These are phyloP conservation scores for Chaetophractus vellerosus DNA, from an alignment of 2,797 vertebrate species.

Conservation along the genomic window DNA sequence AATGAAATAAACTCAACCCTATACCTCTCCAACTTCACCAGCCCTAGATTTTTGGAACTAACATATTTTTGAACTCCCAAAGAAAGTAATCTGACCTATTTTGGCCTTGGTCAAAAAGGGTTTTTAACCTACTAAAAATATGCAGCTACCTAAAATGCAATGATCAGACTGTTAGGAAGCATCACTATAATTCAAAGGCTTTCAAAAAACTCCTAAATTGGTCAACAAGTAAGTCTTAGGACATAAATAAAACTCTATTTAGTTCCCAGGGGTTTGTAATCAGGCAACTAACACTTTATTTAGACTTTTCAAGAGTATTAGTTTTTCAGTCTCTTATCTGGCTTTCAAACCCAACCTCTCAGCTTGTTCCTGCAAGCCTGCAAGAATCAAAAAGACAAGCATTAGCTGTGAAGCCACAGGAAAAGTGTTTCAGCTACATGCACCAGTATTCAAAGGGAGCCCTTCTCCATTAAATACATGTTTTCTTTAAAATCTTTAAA, in stretches of 20 bases:
- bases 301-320: neutral
- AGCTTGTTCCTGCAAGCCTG: conserved; percentile 10
- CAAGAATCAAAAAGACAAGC: conserved; percentile 35
- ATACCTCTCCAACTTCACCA: neutral
- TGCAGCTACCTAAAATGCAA: conserved; percentile 57
- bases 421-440: neutral
- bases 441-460: conserved; percentile 3
- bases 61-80: conserved; percentile 20
- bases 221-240: conserved; percentile 36
- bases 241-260: conserved; percentile 49
- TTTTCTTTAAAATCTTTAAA: conserved; percentile 79
- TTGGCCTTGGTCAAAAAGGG: neutral
- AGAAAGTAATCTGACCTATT: conserved; percentile 28
- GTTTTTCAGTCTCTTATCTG: conserved; percentile 49
- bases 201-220: neutral
- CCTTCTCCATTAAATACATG: neutral
- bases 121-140: conserved; percentile 18
- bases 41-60: neutral
- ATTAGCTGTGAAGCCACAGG: neutral
- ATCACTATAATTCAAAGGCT: conserved; percentile 40
- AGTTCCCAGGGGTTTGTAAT: neutral
- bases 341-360: conserved; percentile 33
- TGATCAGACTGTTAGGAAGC: conserved; percentile 14
- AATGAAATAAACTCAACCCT: neutral
- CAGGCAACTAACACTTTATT: conserved; percentile 4